phyloP scores from a whole-genome alignment of 2,888 invertebrate genomes.

The Yponomeuta cagnagella region DNA sequence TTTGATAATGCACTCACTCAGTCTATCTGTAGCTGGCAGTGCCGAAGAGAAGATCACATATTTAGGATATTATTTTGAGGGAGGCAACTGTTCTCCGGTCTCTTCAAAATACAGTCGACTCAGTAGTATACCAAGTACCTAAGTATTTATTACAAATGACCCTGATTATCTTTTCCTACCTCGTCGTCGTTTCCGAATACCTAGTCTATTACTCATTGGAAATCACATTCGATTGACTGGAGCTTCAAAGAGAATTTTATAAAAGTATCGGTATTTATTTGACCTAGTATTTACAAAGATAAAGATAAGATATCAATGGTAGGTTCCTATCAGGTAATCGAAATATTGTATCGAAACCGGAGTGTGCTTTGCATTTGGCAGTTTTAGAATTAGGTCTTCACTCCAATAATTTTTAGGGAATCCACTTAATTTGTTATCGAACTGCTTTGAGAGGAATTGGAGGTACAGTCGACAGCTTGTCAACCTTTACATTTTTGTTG shows the following conservation, averaged over 20 bases:
- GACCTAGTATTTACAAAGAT: constrained; percentile 4
- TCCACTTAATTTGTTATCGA: background rate
- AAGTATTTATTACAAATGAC: background rate
- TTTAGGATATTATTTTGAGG: background rate
- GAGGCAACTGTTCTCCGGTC: background rate
- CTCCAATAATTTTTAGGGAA: background rate
- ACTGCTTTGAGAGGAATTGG: background rate
- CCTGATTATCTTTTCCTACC: background rate
- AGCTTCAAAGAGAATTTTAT: background rate
- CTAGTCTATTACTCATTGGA: background rate
- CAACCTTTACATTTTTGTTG: too few species aligned
- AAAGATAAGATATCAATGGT: background rate
- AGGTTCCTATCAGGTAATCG: background rate
- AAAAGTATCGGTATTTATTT: background rate
- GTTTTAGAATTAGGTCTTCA: background rate
- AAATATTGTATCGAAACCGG: constrained; percentile 5
- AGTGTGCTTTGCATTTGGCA: constrained; percentile 9
- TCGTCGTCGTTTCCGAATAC: background rate
- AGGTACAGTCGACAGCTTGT: too few species aligned
- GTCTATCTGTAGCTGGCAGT: background rate
- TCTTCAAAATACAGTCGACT: too few species aligned
- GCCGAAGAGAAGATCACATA: too few species aligned
- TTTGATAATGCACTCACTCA: background rate
- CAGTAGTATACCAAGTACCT: too few species aligned
- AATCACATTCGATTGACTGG: background rate